Evolutionary conservation across 2,113 vertebrate genomes (phyloP).

Genomic region (Oplegnathus fasciatus): DNA sequence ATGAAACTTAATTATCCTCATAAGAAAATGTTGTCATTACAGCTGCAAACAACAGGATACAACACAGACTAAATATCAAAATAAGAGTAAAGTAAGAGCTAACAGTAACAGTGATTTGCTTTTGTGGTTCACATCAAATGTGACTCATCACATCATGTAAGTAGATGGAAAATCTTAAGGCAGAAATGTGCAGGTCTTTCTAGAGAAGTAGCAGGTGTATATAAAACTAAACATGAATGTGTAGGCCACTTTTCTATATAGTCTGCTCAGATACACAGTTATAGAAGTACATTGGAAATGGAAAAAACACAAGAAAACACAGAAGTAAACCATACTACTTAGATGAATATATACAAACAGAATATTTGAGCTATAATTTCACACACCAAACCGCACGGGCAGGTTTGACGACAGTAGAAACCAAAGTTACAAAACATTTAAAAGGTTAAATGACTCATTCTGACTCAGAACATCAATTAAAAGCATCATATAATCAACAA

Average conservation of each 20-base stretch:
- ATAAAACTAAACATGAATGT: background rate
- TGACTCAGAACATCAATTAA: background rate
- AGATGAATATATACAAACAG: background rate
- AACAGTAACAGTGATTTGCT: too few relatives aligned
- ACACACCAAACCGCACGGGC: background rate
- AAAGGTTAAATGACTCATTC: constrained; percentile 18
- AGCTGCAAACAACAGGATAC: background rate
- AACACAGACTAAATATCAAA: background rate
- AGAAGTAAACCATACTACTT: background rate
- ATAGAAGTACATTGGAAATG: too few relatives aligned
- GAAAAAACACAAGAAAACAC: background rate
- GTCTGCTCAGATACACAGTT: background rate
- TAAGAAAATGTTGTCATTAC: background rate
- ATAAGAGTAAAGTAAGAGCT: background rate
- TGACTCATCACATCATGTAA: too few relatives aligned
- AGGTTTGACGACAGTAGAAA: constrained; percentile 7
- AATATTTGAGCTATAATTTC: background rate
- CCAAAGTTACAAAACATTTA: background rate
- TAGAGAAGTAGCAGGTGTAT: background rate
- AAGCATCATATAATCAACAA: background rate
- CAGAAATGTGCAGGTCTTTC: too few relatives aligned
- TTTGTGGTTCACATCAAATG: too few relatives aligned
- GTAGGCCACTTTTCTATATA: background rate
- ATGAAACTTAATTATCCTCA: background rate
- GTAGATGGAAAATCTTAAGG: too few relatives aligned